Evolutionary conservation across 2,797 vertebrate species (phyloP), one percentile per base, ranked within the genome.

Genomic region (Kryptolebias ocellatus): DNA sequence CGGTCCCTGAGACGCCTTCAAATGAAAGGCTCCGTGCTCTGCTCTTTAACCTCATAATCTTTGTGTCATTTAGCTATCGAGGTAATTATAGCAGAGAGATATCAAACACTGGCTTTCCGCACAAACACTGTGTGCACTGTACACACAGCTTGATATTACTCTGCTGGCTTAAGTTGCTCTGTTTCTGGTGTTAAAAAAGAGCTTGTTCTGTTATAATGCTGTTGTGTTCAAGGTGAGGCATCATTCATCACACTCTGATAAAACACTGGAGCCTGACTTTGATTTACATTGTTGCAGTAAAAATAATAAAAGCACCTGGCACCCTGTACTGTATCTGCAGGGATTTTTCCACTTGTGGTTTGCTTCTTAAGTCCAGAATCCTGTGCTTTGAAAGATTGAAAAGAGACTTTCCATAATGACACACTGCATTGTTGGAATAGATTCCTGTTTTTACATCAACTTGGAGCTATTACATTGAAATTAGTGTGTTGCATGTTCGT

Each of bases 31-130:
- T 69, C 60, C 64, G 42, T 28, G 52, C 59, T 78, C 66, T 76
- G 78, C 78, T 78, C 82, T 80, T 83, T 83, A 74, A 84, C 82
- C 72, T 81, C 66, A 66, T 85, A 80, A 87, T 84, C 76, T 79
- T 64, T 44, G 54, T 76, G 78, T 85, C 85, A 78, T 72, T 85
- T 80, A 59, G 67, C 50, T 6, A 64, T 85, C 60, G 63, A 59
- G 31, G 75, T 83, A 88, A 87, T 85, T 83, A 83, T 52, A 85
- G 84, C 66, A 49, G 27, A 34, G 2, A 64, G 44, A 79, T 64
- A 74, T 88, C 66, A 79, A 84, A 79, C 74, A 74, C 56, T 57
- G 55, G 75, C 59, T 67, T 67, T 75, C 75, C 70, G 80, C 84
- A 73, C 68, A 72, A 77, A 85, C 76, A 81, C 69, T 54, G 62